Base-by-base conservation (phyloP, 2,888 invertebrate species). In the Cancer borealis region DNA sequence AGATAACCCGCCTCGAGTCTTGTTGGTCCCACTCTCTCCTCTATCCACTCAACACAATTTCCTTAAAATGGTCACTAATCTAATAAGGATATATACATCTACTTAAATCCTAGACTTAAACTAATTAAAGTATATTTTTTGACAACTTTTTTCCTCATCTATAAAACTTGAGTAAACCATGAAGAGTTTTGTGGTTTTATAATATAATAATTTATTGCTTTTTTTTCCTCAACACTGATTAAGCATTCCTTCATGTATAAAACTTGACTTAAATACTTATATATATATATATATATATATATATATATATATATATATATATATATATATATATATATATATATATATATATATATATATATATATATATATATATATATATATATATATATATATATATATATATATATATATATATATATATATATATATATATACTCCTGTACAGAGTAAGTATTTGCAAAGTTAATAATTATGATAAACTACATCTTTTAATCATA, bases 11-110 rank as follows among this genome's bases (percentile, higher is more conserved):
- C 26, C 79, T 30, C 8, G 10, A 26, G 79, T 79, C 79, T 79
- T 79, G 79, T 79, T 79, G 79, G 79, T 79, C 73, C 73, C 73
- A 21, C 54, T 73, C 73, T 73, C 79, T 79, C 79, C 79, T 79
- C 30, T 73, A 30, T 79, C 79, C 79, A 21, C 30, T 30, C 79
- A 79, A 14, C 26, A 79, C 30, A 30, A 10, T 30, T 30, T 30
- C 26, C 30, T 30, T 30, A 79, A 30, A 79, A 79, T 79, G 21
- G 10, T 79, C 26, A 79, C 8, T 30, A 79, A 79, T 30, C 26
- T 66, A 66, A 66, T 21, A 79, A 79, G 12, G 8, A 79, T 30
- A 26, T 79, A 79, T 14, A 79, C 30, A 79, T 79, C 30, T n/a
- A 79, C 79, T 30, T 79, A 79, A 79, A 79, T 79, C 79, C 79